Base-by-base conservation (phyloP, 2,797 vertebrate genomes). In the Delichon dasypus region DNA sequence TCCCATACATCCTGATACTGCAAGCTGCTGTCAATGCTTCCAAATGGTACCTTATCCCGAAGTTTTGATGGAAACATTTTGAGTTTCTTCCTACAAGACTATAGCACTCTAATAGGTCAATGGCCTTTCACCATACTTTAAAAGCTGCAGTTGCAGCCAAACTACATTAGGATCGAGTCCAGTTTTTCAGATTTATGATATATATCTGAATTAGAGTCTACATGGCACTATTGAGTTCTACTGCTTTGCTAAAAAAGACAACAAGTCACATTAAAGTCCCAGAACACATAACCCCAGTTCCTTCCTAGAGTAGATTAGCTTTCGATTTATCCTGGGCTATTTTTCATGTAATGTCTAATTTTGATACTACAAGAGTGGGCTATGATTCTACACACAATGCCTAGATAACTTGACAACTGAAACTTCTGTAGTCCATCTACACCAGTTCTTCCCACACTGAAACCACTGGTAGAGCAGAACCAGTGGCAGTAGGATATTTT, bases 301-400 rank as follows among this genome's bases (percentile, higher is more conserved):
- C 83, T 88, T 83, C 78, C 64, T 85, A 90, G 10, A 89, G 78
- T 58, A 86, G 73, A 55, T 93, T 61, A 91, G 26, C 13, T 88
- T 94, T 91, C 42, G 32, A 12, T 86, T 93, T 55, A 25, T 29
- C 30, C 26, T 45, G 26, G 9, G 17, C 18, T 93, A 32, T 58
- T 83, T 78, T 40, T 88, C 48, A 58, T 34, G 20, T 42, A 38
- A 75, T 86, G 90, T 75, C 30, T 88, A 47, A 30, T 3, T 2
- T n/a, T 54, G 58, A 29, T 62, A 42, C 9, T 81, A 34, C 10
- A 81, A 38, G 13, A 55, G 40, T 19, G 75, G 44, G n/a, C 42
- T 38, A 17, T 40, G 38, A 51, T 83, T 61, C 42, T 87, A 48
- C n/a, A 74, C 22, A 80, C 47, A 85, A 90, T 30, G 17, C 29